These are phyloP conservation scores for Dysidea cf. avara DNA, from an alignment of 37 sponge, comb jelly and placozoan genomes.

Conservation along the genomic window DNA sequence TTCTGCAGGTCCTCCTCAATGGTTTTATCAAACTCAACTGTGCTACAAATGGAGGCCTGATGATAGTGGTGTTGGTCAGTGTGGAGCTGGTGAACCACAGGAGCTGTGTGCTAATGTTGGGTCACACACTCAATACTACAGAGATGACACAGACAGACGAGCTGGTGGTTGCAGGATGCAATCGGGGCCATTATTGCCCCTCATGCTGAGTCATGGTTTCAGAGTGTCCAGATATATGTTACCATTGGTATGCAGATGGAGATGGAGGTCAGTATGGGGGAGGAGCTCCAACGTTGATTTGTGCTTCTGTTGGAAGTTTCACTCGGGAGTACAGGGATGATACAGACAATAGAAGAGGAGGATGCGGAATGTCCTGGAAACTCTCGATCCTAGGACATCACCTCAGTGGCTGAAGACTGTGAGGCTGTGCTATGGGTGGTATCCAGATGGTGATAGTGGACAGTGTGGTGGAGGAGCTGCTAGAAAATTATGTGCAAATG, in stretches of 20 bases:
- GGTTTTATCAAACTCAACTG: no score
- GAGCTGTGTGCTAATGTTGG: constrained; percentile 10
- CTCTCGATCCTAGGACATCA: neutral
- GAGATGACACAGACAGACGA: constrained; percentile 13
- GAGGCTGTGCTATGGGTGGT: neutral
- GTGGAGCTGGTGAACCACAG: neutral
- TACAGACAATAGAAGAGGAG: neutral
- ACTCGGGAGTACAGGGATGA: constrained; percentile 1
- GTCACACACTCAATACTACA: neutral
- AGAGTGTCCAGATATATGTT: neutral
- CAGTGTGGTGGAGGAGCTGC: constrained; percentile 6
- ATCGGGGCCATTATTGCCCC: neutral
- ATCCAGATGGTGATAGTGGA: constrained; percentile 4
- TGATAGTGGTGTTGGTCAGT: neutral
- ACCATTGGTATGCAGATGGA: no score
- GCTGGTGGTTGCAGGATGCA: constrained; percentile 9
- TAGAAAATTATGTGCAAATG: neutral
- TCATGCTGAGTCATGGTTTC: neutral
- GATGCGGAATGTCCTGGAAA: constrained; percentile 5
- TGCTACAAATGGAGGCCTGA: constrained; percentile 15
- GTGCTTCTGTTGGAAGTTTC: neutral
- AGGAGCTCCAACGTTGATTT: neutral
- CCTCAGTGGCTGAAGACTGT: neutral
- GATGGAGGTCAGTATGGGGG: constrained; percentile 5
- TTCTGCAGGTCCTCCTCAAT: no score